phyloP scores from a whole-genome alignment of 64 coral and sea anemone genomes.

The Actinia equina region DNA sequence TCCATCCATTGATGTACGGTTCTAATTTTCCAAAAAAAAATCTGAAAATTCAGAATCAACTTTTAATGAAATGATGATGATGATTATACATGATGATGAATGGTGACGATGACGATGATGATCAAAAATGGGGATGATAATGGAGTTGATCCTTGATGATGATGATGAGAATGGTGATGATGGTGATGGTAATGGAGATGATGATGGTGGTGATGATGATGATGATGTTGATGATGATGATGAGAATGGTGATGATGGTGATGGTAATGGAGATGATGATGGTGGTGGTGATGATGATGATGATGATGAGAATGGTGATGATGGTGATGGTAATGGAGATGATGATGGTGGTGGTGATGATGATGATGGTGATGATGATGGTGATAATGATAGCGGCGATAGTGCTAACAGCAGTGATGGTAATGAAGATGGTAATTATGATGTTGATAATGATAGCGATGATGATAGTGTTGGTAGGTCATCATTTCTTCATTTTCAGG shows the following conservation, averaged over 20 bases:
- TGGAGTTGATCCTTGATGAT: neutral
- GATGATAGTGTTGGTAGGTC: neutral
- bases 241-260: neutral
- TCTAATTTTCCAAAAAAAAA: too few species aligned
- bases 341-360: neutral
- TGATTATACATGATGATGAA: neutral
- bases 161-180: neutral
- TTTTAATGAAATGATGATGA: neutral
- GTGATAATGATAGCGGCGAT: too few species aligned
- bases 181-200: neutral
- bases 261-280: neutral
- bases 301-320: neutral
- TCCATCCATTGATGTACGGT: too few species aligned
- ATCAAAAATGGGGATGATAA: neutral
- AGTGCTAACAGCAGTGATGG: neutral
- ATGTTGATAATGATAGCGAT: neutral
- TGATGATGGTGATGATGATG: too few species aligned
- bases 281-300: neutral
- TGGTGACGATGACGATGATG: too few species aligned
- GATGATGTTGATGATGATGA: too few species aligned
- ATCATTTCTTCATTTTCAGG: slow-evolving; percentile 29
- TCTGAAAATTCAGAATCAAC: too few species aligned
- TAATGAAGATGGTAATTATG: neutral
- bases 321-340: neutral
- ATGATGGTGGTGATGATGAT: neutral